A percentile compares a stretch with the other conserved stretches of the same genome.
Evolutionary conservation across 2,888 invertebrate genomes (phyloP).

Genomic region (Hypena proboscidalis): DNA sequence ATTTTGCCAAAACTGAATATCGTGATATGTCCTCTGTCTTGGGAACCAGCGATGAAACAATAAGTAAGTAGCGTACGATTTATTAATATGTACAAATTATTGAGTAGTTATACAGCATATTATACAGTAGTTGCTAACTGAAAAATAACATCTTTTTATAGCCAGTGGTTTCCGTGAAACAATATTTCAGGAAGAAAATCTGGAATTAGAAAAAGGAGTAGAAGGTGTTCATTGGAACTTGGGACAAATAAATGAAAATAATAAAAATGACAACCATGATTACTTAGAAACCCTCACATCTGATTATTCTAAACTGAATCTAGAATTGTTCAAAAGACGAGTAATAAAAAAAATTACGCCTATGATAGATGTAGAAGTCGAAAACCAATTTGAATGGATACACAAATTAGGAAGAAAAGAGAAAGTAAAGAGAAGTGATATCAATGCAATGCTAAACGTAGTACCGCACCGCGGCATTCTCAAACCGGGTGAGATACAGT

Average conservation of each 20-base stretch:
- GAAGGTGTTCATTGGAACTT: too few relatives aligned
- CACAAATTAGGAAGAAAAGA: constrained; percentile 58
- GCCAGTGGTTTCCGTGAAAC: constrained; percentile 45
- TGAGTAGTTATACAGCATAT: too few relatives aligned
- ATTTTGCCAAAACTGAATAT: constrained; percentile 5
- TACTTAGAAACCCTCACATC: too few relatives aligned
- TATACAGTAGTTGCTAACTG: too few relatives aligned
- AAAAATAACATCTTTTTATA: constrained; percentile 22
- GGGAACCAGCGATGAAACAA: constrained; percentile 1
- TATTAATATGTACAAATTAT: too few relatives aligned
- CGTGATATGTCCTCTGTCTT: constrained; percentile 5
- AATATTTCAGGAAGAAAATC: constrained; percentile 31
- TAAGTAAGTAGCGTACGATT: constrained; percentile 1
- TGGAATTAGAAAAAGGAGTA: constrained; percentile 29
- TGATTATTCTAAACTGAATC: too few relatives aligned
- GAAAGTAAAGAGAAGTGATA: constrained; percentile 42
- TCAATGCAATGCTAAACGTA: constrained; percentile 73
- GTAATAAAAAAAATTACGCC: constrained; percentile 61
- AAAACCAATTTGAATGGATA: constrained; percentile 63
- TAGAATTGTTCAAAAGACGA: constrained; percentile 43
- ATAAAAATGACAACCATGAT: too few relatives aligned
- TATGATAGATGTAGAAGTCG: constrained; percentile 60
- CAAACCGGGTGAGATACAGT: constrained; percentile 79
- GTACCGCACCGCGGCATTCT: constrained; percentile 79
- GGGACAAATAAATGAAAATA: too few relatives aligned